Evolutionary conservation across 2,113 vertebrate genomes (phyloP).

Genomic region (Paraplagusia blochii): DNA sequence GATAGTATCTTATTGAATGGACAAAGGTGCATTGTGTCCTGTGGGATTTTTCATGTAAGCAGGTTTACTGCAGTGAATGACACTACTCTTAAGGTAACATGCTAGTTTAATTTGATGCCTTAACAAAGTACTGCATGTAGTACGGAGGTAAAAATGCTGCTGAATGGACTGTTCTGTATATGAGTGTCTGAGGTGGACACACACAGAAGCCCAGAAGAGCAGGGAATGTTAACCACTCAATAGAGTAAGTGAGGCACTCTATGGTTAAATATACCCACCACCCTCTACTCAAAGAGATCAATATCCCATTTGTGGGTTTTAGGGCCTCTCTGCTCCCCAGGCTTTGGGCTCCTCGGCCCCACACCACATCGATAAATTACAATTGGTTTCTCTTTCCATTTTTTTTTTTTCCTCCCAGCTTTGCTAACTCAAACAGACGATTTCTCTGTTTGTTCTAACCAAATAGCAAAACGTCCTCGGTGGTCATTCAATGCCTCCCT

Average conservation of each 20-base stretch:
- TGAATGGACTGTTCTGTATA: conserved; percentile 14
- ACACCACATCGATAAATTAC: conserved; percentile 52
- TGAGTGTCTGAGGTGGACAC: conserved; percentile 9
- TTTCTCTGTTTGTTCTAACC: conserved; percentile 26
- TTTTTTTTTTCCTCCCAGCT: conserved; percentile 31
- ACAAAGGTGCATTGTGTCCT: conserved; percentile 25
- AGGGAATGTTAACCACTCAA: conserved; percentile 26
- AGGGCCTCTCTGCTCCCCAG: conserved; percentile 53
- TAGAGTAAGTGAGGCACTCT: conserved; percentile 40
- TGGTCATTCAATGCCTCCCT: conserved; percentile 5
- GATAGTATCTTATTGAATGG: too few species aligned
- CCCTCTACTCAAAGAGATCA: conserved; percentile 34
- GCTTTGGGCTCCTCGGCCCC: conserved; percentile 34
- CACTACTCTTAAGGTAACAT: too few species aligned
- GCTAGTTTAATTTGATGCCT: conserved; percentile 34
- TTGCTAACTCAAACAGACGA: conserved; percentile 27
- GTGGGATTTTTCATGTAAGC: conserved; percentile 12
- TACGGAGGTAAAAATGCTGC: conserved; percentile 32
- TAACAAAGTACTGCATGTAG: conserved; percentile 45
- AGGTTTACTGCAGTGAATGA: conserved; percentile 15
- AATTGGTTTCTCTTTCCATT: conserved; percentile 52
- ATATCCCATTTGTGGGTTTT: conserved; percentile 70
- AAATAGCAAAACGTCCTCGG: background rate
- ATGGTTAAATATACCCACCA: conserved; percentile 52
- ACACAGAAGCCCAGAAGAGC: background rate